phyloP scores from a whole-genome alignment of 2,888 invertebrate genomes.

The Drosophila testacea region DNA sequence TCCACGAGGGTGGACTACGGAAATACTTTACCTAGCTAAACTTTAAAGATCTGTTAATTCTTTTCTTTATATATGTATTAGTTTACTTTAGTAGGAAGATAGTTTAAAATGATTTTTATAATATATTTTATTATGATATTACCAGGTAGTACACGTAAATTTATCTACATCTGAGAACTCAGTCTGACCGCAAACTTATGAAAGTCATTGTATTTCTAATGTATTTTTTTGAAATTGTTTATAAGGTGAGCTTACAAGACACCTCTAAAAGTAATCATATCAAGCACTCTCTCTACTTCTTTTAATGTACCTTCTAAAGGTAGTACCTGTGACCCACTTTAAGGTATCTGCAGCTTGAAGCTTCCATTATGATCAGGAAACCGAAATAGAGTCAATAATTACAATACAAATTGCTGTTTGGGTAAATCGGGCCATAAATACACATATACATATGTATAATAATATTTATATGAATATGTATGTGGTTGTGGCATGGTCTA shows the following conservation, averaged over 20 bases:
- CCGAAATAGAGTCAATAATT: constrained; percentile 64
- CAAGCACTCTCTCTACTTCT: background rate
- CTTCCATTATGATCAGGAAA: constrained; percentile 31
- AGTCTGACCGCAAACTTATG: no score
- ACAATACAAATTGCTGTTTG: constrained; percentile 74
- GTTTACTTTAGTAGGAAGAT: no score
- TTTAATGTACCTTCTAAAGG: background rate
- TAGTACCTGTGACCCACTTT: background rate
- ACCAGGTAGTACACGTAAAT: no score
- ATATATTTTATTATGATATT: no score
- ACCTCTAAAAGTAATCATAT: background rate
- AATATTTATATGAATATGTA: background rate
- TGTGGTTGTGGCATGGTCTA: constrained; percentile 8
- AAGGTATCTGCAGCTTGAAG: background rate
- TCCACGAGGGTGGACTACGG: background rate
- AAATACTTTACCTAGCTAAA: background rate
- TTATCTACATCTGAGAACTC: no score
- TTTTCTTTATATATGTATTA: background rate
- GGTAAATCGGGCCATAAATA: constrained; percentile 73
- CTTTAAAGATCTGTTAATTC: background rate
- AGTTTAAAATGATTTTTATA: no score
- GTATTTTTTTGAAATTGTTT: background rate
- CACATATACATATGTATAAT: constrained; percentile 6
- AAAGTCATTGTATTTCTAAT: no score
- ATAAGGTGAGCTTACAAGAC: background rate